Evolutionary conservation across 2,888 invertebrate species (phyloP), one percentile per base, ranked within the genome.

Genomic region (Dione juno): DNA sequence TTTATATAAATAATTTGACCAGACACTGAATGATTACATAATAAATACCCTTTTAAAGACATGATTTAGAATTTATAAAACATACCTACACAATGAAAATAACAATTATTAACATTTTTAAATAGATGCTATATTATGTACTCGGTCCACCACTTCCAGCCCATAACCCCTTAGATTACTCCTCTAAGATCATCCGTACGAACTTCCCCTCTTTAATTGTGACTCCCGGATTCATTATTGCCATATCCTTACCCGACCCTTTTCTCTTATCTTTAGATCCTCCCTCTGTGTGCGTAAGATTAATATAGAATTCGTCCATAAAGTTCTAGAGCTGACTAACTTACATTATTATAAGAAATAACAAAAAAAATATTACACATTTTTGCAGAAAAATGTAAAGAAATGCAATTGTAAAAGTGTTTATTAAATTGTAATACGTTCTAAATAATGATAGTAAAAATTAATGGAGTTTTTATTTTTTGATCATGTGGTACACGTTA

Each of bases 181-280:
- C 80, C 84, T 87, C 88, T 83, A 92, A 93, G 93, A 93, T 92
- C 90, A 85, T 83, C 86, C 83, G 85, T 78, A 87, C 91, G 86
- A 83, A 91, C 90, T 90, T 92, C 90, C 91, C 92, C 91, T 87
- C 81, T 88, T 83, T 92, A 92, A 93, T 92, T 92, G 92, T 89
- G 88, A 87, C 83, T 85, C 88, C 87, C 90, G 87, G 89, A 86
- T 85, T 92, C 91, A 92, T 93, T 92, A 92, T 87, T 84, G 84
- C 86, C 83, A 86, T 88, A 88, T 89, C 90, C 90, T 89, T 88
- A 85, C 78, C 81, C 85, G 82, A 87, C 88, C 89, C 89, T 88
- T 84, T 78, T 73, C 76, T 81, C 88, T 92, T 92, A 92, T 92
- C 92, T 92, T 88, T 86, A 80, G 81, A 80, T 77, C 77, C 79